Evolutionary conservation across 2,797 vertebrate genomes (phyloP), one percentile per base, ranked within the genome.

Genomic region (Coendou prehensilis): DNA sequence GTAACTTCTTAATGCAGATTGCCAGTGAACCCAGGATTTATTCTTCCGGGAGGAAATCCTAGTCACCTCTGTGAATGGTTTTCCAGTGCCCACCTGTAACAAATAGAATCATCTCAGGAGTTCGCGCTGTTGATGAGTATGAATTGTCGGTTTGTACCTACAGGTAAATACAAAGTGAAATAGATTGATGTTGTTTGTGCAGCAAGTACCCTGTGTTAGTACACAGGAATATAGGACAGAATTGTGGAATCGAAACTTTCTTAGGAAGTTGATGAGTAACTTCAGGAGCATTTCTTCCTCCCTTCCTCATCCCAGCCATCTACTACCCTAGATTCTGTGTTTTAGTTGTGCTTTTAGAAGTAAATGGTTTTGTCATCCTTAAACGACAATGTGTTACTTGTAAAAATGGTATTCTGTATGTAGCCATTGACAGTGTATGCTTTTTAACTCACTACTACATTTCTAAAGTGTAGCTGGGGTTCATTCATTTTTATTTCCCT

Each of bases 341-440:
- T 78, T 97, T 28, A 57, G 52, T 83, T 11, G 45, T 84, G 86
- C 67, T 83, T 97, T 93, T 64, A 57, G 69, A 94, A 94, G 78
- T 88, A 69, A 73, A 41, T 61, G 23, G 28, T 93, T 93, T 82
- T 92, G 61, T 80, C 9, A 52, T 80, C 41, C 45, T 22, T 89
- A 56, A 59, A 71, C 14, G 61, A 52, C 10, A 54, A 8, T 57
- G 20, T 67, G 11, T 50, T 89, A 52, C 83, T 82, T 88, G 50
- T 87, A 23, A 79, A 92, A 75, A 76, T 67, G 28, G 1, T 78
- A 59, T 86, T 6, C 10, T 75, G 0, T 57, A 1, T 64, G 6
- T 87, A 45, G 33, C 41, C 33, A 33, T 61, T 52, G 69, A 61
- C 23, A 50, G 2, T 57, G 59, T 92, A 30, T 22, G 47, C 67